Conservation (phyloP, 2,888 invertebrate species). For the Actias luna region DNA sequence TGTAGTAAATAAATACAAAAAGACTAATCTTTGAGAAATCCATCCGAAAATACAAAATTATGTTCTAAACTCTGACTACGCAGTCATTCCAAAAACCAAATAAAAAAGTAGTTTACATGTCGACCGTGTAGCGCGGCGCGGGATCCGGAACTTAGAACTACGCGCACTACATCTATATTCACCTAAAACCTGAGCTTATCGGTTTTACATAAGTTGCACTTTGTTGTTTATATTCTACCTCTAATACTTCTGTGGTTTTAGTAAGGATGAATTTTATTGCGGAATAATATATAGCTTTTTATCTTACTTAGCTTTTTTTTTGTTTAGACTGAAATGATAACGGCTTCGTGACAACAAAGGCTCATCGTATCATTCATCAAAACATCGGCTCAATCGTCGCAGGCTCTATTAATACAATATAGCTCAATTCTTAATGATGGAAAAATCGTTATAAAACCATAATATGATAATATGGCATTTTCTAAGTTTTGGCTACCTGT, state of each 20-base stretch:
- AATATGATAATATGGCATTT: too few relatives aligned
- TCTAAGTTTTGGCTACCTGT: not conserved
- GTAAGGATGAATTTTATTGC: not conserved
- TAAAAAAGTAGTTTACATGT: not conserved
- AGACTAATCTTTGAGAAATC: too few relatives aligned
- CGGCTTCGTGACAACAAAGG: too few relatives aligned
- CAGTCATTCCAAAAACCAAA: not conserved
- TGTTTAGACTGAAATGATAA: too few relatives aligned
- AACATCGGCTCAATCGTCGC: too few relatives aligned
- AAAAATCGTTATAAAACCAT: too few relatives aligned
- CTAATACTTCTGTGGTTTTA: constrained; percentile 5
- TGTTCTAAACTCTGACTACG: not conserved
- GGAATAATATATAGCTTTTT: not conserved
- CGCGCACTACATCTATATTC: constrained; percentile 41
- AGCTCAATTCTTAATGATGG: too few relatives aligned
- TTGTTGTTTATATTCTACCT: constrained; percentile 37
- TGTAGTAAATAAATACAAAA: too few relatives aligned
- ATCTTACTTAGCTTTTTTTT: not conserved
- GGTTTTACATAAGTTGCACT: constrained; percentile 57
- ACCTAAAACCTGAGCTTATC: constrained; percentile 49
- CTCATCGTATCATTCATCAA: too few relatives aligned
- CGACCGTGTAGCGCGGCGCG: constrained; percentile 4
- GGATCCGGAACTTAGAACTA: constrained; percentile 12
- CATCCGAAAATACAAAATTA: not conserved
- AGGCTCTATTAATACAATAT: too few relatives aligned